A percentile compares a stretch with the other conserved stretches of the same genome.
These are phyloP conservation scores for Sebastes schlegelii DNA, from an alignment of 2,113 vertebrate genomes.

Conservation along the genomic window DNA sequence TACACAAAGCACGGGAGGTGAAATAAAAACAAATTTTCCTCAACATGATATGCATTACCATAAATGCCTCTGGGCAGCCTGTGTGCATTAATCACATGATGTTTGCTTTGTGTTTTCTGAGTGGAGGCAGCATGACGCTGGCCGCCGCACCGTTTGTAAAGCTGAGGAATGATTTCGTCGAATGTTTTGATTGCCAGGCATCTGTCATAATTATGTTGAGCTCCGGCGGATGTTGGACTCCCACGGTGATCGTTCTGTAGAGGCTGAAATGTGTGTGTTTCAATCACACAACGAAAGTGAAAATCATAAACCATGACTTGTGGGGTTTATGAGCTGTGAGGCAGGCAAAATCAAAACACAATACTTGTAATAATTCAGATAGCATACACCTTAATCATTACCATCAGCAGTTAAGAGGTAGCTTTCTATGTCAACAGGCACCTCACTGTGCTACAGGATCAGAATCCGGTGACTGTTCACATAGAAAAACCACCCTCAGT, in stretches of 20 bases:
- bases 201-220: slow-evolving; percentile 37
- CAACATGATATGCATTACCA: not conserved
- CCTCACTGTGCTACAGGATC: too few species aligned
- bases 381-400: not conserved
- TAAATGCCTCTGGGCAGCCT: slow-evolving; percentile 9
- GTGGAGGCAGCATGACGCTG: not conserved
- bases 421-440: not conserved
- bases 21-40: not conserved
- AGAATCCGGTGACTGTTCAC: too few species aligned
- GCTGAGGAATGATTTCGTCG: slow-evolving; percentile 2
- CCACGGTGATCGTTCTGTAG: slow-evolving; percentile 13
- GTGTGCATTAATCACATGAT: slow-evolving; percentile 32
- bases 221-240: slow-evolving; percentile 26
- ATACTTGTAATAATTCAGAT: not conserved
- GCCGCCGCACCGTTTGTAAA: slow-evolving; percentile 9
- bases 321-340: not conserved
- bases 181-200: slow-evolving; percentile 14
- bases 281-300: slow-evolving; percentile 14
- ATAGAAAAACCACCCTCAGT: too few species aligned
- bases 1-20: not conserved
- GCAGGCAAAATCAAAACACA: not conserved
- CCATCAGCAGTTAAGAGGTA: not conserved
- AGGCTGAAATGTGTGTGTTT: slow-evolving; percentile 14
- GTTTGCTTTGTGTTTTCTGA: slow-evolving; percentile 26
- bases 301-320: not conserved